Base-by-base conservation (phyloP, 2,888 invertebrate species). In the Sclerodermus sp. region DNA sequence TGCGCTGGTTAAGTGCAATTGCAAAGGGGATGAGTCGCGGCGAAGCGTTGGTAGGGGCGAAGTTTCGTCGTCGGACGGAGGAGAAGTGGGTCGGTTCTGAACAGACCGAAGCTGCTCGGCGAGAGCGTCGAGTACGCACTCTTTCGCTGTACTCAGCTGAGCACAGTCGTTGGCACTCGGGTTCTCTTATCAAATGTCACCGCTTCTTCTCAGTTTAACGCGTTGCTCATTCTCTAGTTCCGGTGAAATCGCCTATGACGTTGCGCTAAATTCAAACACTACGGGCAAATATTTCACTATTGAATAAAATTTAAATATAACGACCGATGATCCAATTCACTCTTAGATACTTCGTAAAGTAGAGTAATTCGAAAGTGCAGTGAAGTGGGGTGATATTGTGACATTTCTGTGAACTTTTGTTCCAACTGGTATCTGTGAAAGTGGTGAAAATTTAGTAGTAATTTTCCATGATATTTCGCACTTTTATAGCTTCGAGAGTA, bases 31-130 rank as follows among this genome's bases (percentile, higher is more conserved):
- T 63, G 64, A 63, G 58, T 42, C 32, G 29, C 43, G 47, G 40
- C 36, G 52, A 50, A 45, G 30, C n/a, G n/a, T n/a, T 53, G 47
- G 63, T 62, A 62, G 66, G 67, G 70, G 59, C 54, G 58, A 64
- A 61, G 65, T 71, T 66, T 67, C 64, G 57, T 67, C 64, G 57
- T 65, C 64, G 54, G 56, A 45, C 45, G 56, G 45, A 55, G 62
- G 61, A 69, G 73, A 77, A 76, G 77, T 76, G 75, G 77, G 77
- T 76, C 77, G 76, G 71, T 73, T 68, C 70, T 71, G 73, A 69
- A 68, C 68, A 63, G 68, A 63, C 58, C 58, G 57, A 62, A 68
- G 69, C 68, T 68, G 64, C 71, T 74, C 68, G 71, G 60, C 64
- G 64, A 60, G 70, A 73, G 70, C 72, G 64, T 62, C 49, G 64